These are phyloP conservation scores for Alca torda DNA, from an alignment of 2,797 vertebrate genomes.

Conservation along the genomic window DNA sequence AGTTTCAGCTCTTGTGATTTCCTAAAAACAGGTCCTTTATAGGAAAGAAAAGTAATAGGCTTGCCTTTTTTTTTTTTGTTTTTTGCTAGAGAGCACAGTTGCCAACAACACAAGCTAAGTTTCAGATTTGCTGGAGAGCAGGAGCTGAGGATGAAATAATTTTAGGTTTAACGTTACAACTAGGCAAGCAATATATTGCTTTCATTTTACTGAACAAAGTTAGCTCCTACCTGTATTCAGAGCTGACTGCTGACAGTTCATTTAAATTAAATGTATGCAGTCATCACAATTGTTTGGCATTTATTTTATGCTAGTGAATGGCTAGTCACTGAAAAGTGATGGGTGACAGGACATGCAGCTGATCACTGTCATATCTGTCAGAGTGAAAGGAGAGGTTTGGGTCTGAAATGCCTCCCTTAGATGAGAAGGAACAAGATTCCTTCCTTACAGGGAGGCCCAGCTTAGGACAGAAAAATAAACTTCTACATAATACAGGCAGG, in stretches of 20 bases:
- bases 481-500: not conserved
- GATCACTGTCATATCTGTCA: rapidly evolving
- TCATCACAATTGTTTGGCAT: not conserved
- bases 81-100: not conserved
- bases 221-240: not conserved
- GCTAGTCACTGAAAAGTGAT: not conserved
- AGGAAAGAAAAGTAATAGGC: not conserved
- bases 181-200: not conserved
- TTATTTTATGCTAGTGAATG: not conserved
- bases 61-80: too few relatives aligned
- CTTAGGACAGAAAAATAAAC: not conserved
- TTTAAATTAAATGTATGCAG: not conserved
- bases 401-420: not conserved
- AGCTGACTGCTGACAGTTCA: not conserved
- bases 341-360: not conserved
- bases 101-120: not conserved
- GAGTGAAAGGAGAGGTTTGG: not conserved
- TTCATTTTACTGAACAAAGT: not conserved
- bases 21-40: not conserved
- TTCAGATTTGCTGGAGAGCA: not conserved
- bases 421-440: not conserved
- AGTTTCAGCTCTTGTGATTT: not conserved
- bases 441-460: not conserved
- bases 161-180: not conserved
- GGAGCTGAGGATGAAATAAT: not conserved